These are phyloP conservation scores for Ormyrus labotus DNA, from an alignment of 2,888 invertebrate species.

Conservation along the genomic window DNA sequence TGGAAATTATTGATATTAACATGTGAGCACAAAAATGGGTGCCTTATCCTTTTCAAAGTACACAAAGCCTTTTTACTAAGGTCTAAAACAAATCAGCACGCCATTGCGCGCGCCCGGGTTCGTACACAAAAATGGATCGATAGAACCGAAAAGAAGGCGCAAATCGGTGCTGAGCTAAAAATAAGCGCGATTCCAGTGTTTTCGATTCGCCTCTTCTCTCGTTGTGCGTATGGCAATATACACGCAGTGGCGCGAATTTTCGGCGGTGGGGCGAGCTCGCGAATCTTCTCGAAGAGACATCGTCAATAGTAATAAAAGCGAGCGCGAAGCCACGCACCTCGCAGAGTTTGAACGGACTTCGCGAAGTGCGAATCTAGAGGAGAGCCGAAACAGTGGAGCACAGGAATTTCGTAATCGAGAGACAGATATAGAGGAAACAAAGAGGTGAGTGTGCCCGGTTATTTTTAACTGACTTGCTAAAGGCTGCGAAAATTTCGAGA, in stretches of 20 bases:
- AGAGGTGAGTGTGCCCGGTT: constrained; percentile 39
- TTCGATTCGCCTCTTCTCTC: constrained; percentile 22
- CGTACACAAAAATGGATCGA: constrained; percentile 20
- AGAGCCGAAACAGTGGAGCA: not conserved
- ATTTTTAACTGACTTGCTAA: constrained; percentile 17
- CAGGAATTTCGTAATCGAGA: not conserved
- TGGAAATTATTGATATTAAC: no score
- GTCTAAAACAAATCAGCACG: constrained; percentile 21
- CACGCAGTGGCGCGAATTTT: not conserved
- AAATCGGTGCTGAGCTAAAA: constrained; percentile 44
- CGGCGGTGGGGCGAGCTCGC: constrained; percentile 1
- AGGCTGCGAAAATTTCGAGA: not conserved
- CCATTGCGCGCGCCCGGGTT: constrained; percentile 22
- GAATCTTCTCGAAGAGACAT: constrained; percentile 52
- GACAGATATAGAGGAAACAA: not conserved
- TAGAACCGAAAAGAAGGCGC: constrained; percentile 17
- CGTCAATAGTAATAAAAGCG: constrained; percentile 36
- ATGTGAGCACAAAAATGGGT: no score
- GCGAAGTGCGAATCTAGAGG: constrained; percentile 26
- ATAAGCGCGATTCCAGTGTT: constrained; percentile 49
- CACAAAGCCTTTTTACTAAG: not conserved
- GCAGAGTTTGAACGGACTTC: constrained; percentile 40
- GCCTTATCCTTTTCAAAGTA: not conserved
- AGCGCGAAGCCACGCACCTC: constrained; percentile 27
- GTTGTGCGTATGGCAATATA: not conserved